Conservation (phyloP, 2,888 invertebrate species). For the Lymantria monacha region DNA sequence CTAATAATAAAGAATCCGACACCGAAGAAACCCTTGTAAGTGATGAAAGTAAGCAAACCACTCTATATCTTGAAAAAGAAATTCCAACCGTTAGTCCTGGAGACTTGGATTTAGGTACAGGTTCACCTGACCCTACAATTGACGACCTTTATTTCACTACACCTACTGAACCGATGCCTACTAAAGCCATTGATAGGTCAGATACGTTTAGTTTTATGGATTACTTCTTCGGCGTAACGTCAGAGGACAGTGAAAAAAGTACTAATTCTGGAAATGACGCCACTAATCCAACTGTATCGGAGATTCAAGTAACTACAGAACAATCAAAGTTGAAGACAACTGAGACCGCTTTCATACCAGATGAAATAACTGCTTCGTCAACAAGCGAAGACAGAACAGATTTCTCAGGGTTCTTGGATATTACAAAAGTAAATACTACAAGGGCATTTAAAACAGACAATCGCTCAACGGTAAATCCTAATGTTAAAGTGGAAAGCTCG, state of each 20-base stretch:
- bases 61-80: conserved; percentile 36
- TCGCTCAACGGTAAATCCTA: conserved; percentile 31
- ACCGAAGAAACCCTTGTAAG: conserved; percentile 26
- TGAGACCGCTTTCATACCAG: conserved; percentile 65
- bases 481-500: conserved; percentile 49
- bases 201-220: conserved; percentile 69
- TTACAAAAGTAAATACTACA: conserved; percentile 24
- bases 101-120: conserved; percentile 70
- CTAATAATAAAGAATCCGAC: conserved; percentile 25
- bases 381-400: conserved; percentile 20
- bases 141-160: conserved; percentile 54
- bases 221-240: conserved; percentile 66
- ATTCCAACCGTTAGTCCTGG: conserved; percentile 50
- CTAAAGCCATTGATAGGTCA: conserved; percentile 48
- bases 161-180: conserved; percentile 52
- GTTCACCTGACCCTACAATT: conserved; percentile 61
- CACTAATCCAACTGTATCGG: conserved; percentile 31
- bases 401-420: conserved; percentile 15
- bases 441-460: conserved; percentile 27
- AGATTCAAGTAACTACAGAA: conserved; percentile 48
- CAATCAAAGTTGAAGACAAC: conserved; percentile 52
- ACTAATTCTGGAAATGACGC: conserved; percentile 29
- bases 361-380: conserved; percentile 60
- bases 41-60: conserved; percentile 28
- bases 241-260: conserved; percentile 45